Evolutionary conservation across 2,113 vertebrate species (phyloP), one percentile per base, ranked within the genome.

Genomic region (Zosterops japonicus): DNA sequence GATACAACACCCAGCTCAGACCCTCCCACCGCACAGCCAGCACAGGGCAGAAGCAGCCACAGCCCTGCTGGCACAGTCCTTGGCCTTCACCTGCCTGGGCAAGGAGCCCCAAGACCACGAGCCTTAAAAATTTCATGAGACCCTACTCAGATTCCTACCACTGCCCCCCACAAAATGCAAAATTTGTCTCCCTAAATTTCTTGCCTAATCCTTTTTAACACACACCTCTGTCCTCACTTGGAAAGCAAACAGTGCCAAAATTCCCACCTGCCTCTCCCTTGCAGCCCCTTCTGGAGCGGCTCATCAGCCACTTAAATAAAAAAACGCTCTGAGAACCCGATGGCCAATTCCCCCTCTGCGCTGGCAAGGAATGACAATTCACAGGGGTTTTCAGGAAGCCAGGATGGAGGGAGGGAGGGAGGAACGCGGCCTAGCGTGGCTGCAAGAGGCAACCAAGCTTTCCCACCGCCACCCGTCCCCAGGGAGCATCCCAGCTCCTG

Each of bases 371-470:
- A 93, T 69, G 93, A 93, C 97, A 96, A 96, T 96, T 95, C 94
- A 81, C 5, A 9, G 91, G 95, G 82, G 90, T 95, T 95, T 94
- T 96, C 61, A 67, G 95, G 97, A 95, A 97, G 42, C 52, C 8
- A 4, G 76, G 75, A 53, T 1, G 9, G 53, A 81, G 47, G 82
- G 50, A 81, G 50, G 82, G 50, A 93, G 83, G 91, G 85, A 90
- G 90, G 92, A 68, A 88, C 39, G 19, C 65, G 19, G 79, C 10
- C 6, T 84, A n/a, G 95, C 89, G 79, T 95, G 94, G 92, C 94
- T 96, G 90, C 74, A 7, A 76, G 94, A 83, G 93, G 84, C 95
- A 96, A 97, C 94, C 96, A 97, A 94, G 95, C 96, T 97, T 97
- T 98, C 97, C 97, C 97, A 97, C 95, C 91, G 83, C 96, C 44